Evolutionary conservation across 2,888 invertebrate genomes (phyloP).

Genomic region (Ennomos quercinarius): DNA sequence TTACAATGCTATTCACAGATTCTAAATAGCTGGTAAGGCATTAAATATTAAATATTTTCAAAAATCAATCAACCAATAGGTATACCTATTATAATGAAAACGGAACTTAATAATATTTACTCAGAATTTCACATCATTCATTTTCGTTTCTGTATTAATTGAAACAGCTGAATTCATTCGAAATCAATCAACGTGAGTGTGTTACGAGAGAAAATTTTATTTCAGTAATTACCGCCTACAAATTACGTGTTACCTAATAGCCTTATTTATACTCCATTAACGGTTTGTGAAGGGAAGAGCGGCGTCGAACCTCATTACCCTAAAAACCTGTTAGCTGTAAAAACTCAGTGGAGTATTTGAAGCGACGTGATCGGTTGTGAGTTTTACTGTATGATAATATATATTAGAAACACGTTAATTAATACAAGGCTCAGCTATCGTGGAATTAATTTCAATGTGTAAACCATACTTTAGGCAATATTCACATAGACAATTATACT

Average conservation of each 20-base stretch:
- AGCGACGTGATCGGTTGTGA: conserved; percentile 39
- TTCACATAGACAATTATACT: too few species aligned
- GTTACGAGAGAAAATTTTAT: conserved; percentile 35
- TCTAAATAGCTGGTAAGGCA: not conserved
- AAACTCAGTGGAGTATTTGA: conserved; percentile 45
- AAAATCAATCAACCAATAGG: conserved; percentile 1
- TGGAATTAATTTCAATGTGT: too few species aligned
- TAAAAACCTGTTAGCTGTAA: conserved; percentile 31
- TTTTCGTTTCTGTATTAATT: conserved; percentile 29
- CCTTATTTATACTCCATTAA: conserved; percentile 37
- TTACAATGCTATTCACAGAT: too few species aligned
- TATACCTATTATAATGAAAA: not conserved
- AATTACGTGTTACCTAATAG: conserved; percentile 31
- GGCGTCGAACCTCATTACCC: conserved; percentile 46
- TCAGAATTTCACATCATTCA: not conserved
- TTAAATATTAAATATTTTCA: conserved; percentile 6
- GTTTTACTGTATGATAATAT: conserved; percentile 45
- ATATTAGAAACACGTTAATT: conserved; percentile 46
- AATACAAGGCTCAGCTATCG: too few species aligned
- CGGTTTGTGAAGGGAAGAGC: conserved; percentile 32
- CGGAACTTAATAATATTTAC: not conserved
- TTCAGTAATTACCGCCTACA: conserved; percentile 32
- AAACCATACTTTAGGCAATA: too few species aligned
- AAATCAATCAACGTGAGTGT: conserved; percentile 37
- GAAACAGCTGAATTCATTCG: conserved; percentile 32